These are phyloP conservation scores for Apotomis turbidana DNA, from an alignment of 2,888 invertebrate species.

Conservation along the genomic window DNA sequence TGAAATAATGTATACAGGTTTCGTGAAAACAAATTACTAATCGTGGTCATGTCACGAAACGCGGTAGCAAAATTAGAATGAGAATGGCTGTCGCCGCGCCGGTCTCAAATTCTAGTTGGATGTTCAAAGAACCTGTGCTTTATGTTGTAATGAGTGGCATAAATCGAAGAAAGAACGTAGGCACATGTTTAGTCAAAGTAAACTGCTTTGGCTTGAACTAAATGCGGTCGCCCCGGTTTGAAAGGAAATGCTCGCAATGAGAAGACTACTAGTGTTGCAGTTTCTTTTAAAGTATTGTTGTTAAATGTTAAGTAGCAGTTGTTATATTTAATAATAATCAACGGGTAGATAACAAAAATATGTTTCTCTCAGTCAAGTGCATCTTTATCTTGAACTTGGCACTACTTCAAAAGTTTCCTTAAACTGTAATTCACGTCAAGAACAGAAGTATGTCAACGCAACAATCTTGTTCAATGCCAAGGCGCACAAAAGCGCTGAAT, in stretches of 20 bases:
- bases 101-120: constrained; percentile 22
- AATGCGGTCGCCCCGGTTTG: constrained; percentile 11
- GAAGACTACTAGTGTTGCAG: constrained; percentile 17
- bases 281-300: not conserved
- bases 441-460: constrained; percentile 33
- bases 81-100: constrained; percentile 9
- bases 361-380: not conserved
- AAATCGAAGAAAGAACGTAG: constrained; percentile 24
- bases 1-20: constrained; percentile 11
- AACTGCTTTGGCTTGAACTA: constrained; percentile 1
- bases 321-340: not conserved
- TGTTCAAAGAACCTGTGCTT: constrained; percentile 20
- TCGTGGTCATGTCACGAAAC: constrained; percentile 26
- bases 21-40: constrained; percentile 9
- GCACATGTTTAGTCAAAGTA: constrained; percentile 11
- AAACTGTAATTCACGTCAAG: constrained; percentile 12
- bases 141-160: constrained; percentile 33
- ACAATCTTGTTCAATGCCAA: constrained; percentile 39
- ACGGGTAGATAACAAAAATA: not conserved
- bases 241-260: constrained; percentile 8
- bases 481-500: constrained; percentile 10
- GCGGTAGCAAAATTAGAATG: constrained; percentile 37
- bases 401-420: constrained; percentile 30
- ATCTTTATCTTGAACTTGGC: constrained; percentile 19
- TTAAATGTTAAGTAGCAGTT: not conserved